Evolutionary conservation across 2,113 vertebrate species (phyloP).

Genomic region (Tenebrosternarchus preto): DNA sequence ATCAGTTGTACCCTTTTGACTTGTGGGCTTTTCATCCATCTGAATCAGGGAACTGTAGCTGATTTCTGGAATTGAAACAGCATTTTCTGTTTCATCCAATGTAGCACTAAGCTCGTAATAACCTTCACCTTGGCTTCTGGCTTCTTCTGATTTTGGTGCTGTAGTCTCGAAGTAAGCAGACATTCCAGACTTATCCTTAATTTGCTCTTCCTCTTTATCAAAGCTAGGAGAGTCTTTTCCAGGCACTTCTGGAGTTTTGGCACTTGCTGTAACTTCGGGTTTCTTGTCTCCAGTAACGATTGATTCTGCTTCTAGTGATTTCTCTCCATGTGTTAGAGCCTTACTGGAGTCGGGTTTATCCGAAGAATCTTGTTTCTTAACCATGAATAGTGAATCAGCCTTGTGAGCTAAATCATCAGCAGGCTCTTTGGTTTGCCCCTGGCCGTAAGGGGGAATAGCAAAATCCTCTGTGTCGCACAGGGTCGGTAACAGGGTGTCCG

Average conservation of each 20-base stretch:
- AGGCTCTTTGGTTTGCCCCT: constrained; percentile 70
- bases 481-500: constrained; percentile 69
- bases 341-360: constrained; percentile 70
- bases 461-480: constrained; percentile 62
- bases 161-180: constrained; percentile 99
- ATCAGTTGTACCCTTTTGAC: constrained; percentile 75
- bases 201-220: constrained; percentile 63
- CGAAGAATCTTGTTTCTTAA: constrained; percentile 75
- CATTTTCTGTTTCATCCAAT: constrained; percentile 72
- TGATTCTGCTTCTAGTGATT: constrained; percentile 32
- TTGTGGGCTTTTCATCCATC: constrained; percentile 72
- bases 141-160: constrained; percentile 80
- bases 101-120: constrained; percentile 94
- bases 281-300: constrained; percentile 31
- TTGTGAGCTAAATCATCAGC: constrained; percentile 61
- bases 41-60: constrained; percentile 86
- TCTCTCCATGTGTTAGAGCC: constrained; percentile 28
- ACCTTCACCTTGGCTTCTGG: constrained; percentile 78
- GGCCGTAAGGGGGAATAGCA: constrained; percentile 61
- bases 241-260: constrained; percentile 47
- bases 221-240: constrained; percentile 37
- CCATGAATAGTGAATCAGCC: constrained; percentile 63
- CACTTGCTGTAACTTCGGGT: constrained; percentile 38
- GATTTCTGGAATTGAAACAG: constrained; percentile 70
- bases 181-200: constrained; percentile 91